These are phyloP conservation scores for Glossosoma conforme DNA, from an alignment of 1,140 invertebrate genomes.

Conservation along the genomic window DNA sequence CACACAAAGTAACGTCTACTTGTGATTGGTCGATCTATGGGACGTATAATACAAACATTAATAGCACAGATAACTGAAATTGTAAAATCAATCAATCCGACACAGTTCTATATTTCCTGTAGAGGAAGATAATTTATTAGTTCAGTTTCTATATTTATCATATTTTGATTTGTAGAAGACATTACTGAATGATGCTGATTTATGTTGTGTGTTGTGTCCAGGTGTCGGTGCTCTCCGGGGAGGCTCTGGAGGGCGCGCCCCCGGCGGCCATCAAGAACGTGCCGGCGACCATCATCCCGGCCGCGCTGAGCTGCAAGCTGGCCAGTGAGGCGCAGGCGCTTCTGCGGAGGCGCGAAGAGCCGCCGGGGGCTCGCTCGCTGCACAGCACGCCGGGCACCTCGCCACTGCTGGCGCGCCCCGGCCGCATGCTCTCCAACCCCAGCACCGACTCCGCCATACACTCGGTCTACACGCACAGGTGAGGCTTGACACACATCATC, in stretches of 20 bases:
- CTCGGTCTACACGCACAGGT: constrained; percentile 70
- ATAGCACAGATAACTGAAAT: too few species aligned
- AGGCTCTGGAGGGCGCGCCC: constrained; percentile 14
- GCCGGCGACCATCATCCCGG: constrained; percentile 28
- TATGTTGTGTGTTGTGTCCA: constrained; percentile 34
- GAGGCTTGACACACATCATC: constrained; percentile 1
- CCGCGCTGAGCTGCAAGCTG: constrained; percentile 26
- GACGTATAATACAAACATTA: too few species aligned
- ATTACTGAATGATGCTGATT: too few species aligned
- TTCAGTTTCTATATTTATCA: too few species aligned
- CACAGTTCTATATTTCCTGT: not conserved
- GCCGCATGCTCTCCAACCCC: constrained; percentile 57
- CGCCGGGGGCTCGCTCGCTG: constrained; percentile 55
- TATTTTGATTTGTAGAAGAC: too few species aligned
- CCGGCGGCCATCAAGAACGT: constrained; percentile 23
- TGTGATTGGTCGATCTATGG: too few species aligned
- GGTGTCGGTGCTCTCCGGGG: constrained; percentile 45
- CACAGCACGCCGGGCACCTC: constrained; percentile 61
- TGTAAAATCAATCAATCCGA: too few species aligned
- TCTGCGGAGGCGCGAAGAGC: constrained; percentile 57
- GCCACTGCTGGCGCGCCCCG: constrained; percentile 58
- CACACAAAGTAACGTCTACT: too few species aligned
- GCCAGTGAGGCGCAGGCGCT: constrained; percentile 35
- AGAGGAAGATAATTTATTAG: not conserved
- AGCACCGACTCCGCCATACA: constrained; percentile 83